A percentile compares a stretch with the other conserved stretches of the same genome.
phyloP scores from a whole-genome alignment of 2,797 vertebrate genomes.

The Xenentodon cancila region DNA sequence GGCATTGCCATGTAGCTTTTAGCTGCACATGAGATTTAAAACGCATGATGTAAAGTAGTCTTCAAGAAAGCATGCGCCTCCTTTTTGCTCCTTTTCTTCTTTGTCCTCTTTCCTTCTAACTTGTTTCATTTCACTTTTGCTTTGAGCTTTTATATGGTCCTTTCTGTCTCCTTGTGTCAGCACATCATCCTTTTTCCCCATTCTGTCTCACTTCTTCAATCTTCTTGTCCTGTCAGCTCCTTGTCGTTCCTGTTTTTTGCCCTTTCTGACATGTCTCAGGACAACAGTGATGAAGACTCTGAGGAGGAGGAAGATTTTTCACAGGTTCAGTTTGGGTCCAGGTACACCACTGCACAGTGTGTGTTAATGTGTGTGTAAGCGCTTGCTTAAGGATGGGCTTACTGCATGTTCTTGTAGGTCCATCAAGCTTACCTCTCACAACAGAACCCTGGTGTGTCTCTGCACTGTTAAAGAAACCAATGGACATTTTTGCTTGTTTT shows the following conservation, averaged over 20 bases:
- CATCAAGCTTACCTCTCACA: slow-evolving; percentile 70
- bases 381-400: slow-evolving; percentile 51
- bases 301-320: slow-evolving; percentile 95
- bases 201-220: slow-evolving; percentile 42
- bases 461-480: neutral
- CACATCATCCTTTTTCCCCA: slow-evolving; percentile 25
- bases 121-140: slow-evolving; percentile 33
- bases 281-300: slow-evolving; percentile 95
- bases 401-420: slow-evolving; percentile 80
- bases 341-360: slow-evolving; percentile 90
- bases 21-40: no score
- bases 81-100: no score
- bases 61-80: no score
- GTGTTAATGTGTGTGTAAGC: slow-evolving; percentile 53
- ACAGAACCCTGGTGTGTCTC: slow-evolving; percentile 26
- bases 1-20: no score
- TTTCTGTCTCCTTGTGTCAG: slow-evolving; percentile 66
- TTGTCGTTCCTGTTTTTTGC: slow-evolving; percentile 94
- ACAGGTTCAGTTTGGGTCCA: slow-evolving; percentile 98
- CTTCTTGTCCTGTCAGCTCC: slow-evolving; percentile 83
- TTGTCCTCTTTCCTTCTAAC: slow-evolving; percentile 22
- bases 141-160: slow-evolving; percentile 6
- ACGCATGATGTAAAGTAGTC: no score
- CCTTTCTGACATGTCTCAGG: slow-evolving; percentile 94
- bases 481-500: neutral